Evolutionary conservation across 2,888 invertebrate species (phyloP).

Genomic region (Drosophila monieri): DNA sequence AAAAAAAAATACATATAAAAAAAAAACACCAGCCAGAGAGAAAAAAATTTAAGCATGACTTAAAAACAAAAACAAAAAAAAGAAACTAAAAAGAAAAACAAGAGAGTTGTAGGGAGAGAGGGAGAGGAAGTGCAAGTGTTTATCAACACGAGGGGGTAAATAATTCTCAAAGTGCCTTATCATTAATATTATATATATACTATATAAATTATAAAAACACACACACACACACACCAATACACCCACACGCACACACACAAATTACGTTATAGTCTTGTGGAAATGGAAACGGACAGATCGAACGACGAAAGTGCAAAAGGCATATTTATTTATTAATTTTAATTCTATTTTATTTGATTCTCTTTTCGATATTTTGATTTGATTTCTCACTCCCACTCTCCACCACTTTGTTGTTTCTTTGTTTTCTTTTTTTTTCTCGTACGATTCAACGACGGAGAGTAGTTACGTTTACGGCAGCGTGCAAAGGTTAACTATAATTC

Average conservation of each 20-base stretch:
- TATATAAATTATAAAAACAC: slow-evolving; percentile 18
- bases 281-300: slow-evolving; percentile 17
- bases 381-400: slow-evolving; percentile 15
- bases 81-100: not conserved
- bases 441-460: slow-evolving; percentile 3
- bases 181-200: slow-evolving; percentile 54
- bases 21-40: slow-evolving; percentile 1
- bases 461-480: slow-evolving; percentile 27
- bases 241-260: too few relatives aligned
- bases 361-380: slow-evolving; percentile 9
- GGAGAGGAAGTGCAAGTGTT: slow-evolving; percentile 18
- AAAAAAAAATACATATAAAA: not conserved
- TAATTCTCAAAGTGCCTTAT: slow-evolving; percentile 81
- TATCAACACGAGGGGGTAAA: slow-evolving; percentile 46
- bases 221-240: slow-evolving; percentile 3
- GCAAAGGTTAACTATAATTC: slow-evolving; percentile 31
- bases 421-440: slow-evolving; percentile 3
- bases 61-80: slow-evolving; percentile 1
- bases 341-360: slow-evolving; percentile 57
- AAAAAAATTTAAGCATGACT: slow-evolving; percentile 21
- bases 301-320: slow-evolving; percentile 33
- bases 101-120: slow-evolving; percentile 9
- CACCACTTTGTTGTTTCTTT: slow-evolving; percentile 18
- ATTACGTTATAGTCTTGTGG: slow-evolving; percentile 37
- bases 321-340: slow-evolving; percentile 71